Evolutionary conservation across 2,113 vertebrate genomes (phyloP), one percentile per base, ranked within the genome.

Genomic region (Gnathonemus echidnorhynchus): DNA sequence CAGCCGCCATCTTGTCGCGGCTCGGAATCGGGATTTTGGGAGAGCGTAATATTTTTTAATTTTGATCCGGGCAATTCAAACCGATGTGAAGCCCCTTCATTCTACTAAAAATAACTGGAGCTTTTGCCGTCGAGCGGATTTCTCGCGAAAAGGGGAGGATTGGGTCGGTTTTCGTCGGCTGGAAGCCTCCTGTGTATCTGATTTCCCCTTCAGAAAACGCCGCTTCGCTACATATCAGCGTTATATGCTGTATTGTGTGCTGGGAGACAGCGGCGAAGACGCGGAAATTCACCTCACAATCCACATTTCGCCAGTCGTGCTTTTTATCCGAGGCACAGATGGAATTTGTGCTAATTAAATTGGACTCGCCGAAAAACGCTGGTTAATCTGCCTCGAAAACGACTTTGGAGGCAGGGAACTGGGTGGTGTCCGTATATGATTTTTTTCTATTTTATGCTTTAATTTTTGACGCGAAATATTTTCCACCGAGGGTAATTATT

Each of bases 1-100:
- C 97, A 97, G 97, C 97, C 97, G 97, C 97, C 97, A 98, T 98
- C 97, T 98, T 98, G 97, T 98, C 96, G 97, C 96, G 97, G 97
- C 97, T 97, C 96, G 94, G 96, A 97, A 94, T 97, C 96, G 95
- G 97, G 96, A 96, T 97, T 95, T 97, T 95, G 93, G 96, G 95
- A 94, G 90, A 95, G 94, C 95, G 24, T 70, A 94, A 94, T 94
- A 94, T 94, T 95, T 95, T 94, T 95, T 94, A 94, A 94, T 94
- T 94, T 94, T 94, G 92, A 93, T 84, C 91, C 94, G 91, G 94
- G 94, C 93, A 31, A 62, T 90, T 88, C 95, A 93, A 94, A 94
- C 94, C 92, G 91, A 94, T 91, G 94, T 94, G 92, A 93, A 95
- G 95, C 94, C 95, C 93, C 93, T 92, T 94, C 93, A 93, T 92